Evolutionary conservation across 1,140 invertebrate genomes (phyloP).

Genomic region (Saxidomus purpurata): DNA sequence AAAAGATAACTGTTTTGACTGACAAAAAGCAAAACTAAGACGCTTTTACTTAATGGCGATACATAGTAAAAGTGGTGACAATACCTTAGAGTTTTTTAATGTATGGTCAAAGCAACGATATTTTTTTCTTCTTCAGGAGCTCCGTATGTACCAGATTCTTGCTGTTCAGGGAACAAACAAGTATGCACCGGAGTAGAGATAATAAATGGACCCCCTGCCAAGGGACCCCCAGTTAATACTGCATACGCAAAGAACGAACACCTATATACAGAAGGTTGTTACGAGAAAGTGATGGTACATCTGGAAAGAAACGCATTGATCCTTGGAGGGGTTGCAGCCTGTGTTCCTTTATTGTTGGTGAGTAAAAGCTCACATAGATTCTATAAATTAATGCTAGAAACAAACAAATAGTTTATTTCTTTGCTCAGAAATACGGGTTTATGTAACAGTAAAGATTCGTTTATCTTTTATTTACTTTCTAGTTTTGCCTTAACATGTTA

Average conservation of each 20-base stretch:
- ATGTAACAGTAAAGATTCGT: no score
- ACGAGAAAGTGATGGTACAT: constrained; percentile 79
- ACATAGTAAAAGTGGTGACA: no score
- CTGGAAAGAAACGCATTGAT: constrained; percentile 78
- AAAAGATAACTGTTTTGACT: no score
- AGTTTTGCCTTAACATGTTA: no score
- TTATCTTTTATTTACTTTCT: no score
- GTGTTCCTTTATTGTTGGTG: constrained; percentile 82
- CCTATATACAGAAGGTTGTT: constrained; percentile 79
- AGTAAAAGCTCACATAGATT: constrained; percentile 65
- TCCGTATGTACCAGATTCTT: constrained; percentile 63
- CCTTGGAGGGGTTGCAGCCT: constrained; percentile 78
- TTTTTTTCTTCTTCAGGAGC: constrained; percentile 2
- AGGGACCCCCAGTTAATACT: constrained; percentile 36
- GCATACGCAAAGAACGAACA: constrained; percentile 53
- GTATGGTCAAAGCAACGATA: no score
- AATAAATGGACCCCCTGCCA: constrained; percentile 51
- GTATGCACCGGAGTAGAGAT: constrained; percentile 29
- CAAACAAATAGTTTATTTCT: no score
- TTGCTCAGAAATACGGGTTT: no score
- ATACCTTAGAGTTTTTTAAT: no score
- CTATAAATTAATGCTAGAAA: no score
- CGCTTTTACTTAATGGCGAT: no score
- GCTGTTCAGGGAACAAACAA: constrained; percentile 51
- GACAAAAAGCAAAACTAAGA: no score